Conservation (phyloP, 2,797 vertebrate genomes). For the Pangasius krempfi region DNA sequence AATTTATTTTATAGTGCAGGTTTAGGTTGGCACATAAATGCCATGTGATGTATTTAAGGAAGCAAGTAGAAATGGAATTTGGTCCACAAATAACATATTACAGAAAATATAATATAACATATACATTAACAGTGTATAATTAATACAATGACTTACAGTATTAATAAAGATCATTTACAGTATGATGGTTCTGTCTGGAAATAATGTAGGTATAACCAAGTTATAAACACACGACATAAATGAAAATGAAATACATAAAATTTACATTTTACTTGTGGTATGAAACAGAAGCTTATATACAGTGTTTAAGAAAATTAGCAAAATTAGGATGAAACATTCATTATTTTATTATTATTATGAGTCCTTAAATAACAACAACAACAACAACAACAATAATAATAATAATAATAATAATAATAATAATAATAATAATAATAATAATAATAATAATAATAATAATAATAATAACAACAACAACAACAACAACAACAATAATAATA, state of each 20-base stretch:
- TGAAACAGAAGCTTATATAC: not conserved
- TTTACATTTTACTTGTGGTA: not conserved
- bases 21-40: constrained; percentile 73
- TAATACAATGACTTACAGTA: not conserved
- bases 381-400: too few species aligned
- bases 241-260: not conserved
- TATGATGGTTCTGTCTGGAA: not conserved
- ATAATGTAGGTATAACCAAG: not conserved
- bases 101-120: not conserved
- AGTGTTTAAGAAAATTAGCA: not conserved
- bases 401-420: too few species aligned
- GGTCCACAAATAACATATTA: too few species aligned
- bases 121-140: not conserved
- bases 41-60: constrained; percentile 76
- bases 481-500: too few species aligned
- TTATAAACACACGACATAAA: not conserved
- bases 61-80: constrained; percentile 36
- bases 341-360: not conserved
- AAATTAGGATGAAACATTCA: not conserved
- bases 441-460: too few species aligned
- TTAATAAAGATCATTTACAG: not conserved
- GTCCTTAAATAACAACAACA: too few species aligned
- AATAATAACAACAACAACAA: too few species aligned
- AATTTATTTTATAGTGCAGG: constrained; percentile 75
- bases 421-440: too few species aligned